These are phyloP conservation scores for Bostrychus sinensis DNA, from an alignment of 2,113 vertebrate genomes.

Conservation along the genomic window DNA sequence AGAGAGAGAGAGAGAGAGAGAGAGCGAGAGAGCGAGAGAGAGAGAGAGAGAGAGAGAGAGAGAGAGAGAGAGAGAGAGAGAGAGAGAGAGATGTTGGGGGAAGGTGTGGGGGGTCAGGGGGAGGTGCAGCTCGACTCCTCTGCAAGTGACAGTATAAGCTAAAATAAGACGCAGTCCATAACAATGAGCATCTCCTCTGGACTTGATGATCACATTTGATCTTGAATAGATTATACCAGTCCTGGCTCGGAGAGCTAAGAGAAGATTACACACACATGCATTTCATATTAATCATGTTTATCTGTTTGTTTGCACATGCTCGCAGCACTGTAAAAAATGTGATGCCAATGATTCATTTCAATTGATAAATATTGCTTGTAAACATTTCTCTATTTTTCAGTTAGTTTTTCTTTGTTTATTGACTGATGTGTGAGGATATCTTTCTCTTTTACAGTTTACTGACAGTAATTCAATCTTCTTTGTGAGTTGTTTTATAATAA, in stretches of 20 bases:
- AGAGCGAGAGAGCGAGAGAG: neutral
- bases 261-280: no score
- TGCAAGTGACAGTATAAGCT: neutral
- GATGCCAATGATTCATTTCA: neutral
- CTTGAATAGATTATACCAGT: no score
- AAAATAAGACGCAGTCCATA: neutral
- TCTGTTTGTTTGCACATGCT: neutral
- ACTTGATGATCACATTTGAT: neutral
- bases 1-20: neutral
- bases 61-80: neutral
- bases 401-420: no score
- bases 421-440: no score
- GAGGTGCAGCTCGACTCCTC: neutral
- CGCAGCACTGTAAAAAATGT: neutral
- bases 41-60: neutral
- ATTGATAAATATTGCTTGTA: neutral
- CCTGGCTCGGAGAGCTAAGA: no score
- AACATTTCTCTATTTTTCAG: no score
- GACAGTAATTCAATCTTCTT: no score
- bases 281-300: neutral
- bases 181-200: neutral
- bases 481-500: no score
- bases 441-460: no score
- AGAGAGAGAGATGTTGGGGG: no score
- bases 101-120: neutral